Evolutionary conservation across 2,888 invertebrate species (phyloP).

Genomic region (Pristionchus fissidentatus): DNA sequence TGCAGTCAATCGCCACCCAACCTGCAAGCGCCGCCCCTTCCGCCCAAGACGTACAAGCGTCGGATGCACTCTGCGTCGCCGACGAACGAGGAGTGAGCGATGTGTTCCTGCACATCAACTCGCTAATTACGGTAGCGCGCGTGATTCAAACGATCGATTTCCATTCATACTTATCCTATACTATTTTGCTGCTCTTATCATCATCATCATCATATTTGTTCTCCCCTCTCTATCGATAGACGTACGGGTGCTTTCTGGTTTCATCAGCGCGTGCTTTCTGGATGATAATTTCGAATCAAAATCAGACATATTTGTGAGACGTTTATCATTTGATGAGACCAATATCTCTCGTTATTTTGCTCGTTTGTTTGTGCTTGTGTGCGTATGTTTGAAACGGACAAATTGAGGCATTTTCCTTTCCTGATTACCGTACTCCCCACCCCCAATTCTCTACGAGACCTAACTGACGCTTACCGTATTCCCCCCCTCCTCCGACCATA

Average conservation of each 20-base stretch:
- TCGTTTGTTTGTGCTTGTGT: too few species aligned
- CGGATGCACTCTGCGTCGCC: slow-evolving; percentile 44
- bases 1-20: not conserved
- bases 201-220: slow-evolving; percentile 14
- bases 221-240: not conserved
- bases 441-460: too few species aligned
- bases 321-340: not conserved
- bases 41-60: slow-evolving; percentile 57
- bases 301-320: slow-evolving; percentile 37
- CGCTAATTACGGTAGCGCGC: not conserved
- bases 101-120: not conserved
- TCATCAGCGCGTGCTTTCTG: slow-evolving; percentile 4
- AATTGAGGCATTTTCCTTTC: slow-evolving; percentile 20
- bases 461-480: not conserved
- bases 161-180: not conserved
- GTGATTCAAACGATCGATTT: slow-evolving; percentile 5
- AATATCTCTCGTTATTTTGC: slow-evolving; percentile 41
- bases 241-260: not conserved
- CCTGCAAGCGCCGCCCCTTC: slow-evolving; percentile 54
- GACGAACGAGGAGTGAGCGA: slow-evolving; percentile 27
- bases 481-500: not conserved
- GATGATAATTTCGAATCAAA: not conserved
- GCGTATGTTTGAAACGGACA: not conserved
- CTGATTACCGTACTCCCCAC: not conserved
- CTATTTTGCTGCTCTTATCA: not conserved